Base-by-base conservation (phyloP, 2,888 invertebrate species). In the Carcina quercana region DNA sequence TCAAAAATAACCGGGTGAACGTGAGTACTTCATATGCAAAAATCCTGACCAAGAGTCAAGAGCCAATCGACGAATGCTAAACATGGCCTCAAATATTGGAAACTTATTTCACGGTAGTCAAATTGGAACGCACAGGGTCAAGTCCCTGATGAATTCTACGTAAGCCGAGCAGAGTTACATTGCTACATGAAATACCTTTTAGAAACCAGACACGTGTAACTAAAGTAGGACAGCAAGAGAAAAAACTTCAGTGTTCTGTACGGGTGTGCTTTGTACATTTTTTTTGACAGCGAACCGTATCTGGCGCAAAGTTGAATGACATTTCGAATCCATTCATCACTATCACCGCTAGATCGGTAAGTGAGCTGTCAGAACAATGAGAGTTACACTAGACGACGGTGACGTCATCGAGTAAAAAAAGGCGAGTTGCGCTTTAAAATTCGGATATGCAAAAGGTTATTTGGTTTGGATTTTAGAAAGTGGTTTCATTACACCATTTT, bases 301-400 rank as follows among this genome's bases (percentile, higher is more conserved):
- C 62, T 67, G 65, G 76, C 66, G 54, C 76, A 74, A 69, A 79
- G 79, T 79, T 79, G 74, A 73, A 62, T 59, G 78, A 73, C 78
- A 65, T 54, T 48, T 60, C 72, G 70, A 73, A 76, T 56, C 67
- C 70, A 78, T 78, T 78, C 76, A 74, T 69, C 69, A 68, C 54
- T 61, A 59, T 57, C 57, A 68, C 65, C 65, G 72, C 63, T 70
- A 64, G 66, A 64, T 68, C 68, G 63, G 62, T 70, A 63, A 68
- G 67, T 59, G 59, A 47, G n/a, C 47, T 55, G 55, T 53, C 56
- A 53, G 47, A 53, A 67, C 65, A 70, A 73, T 73, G 59, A 53
- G 67, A 62, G 63, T 61, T 53, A 56, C 55, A 57, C 65, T 52
- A 61, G 55, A 58, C 59, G 49, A 42, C 37, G 46, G 51, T 70